These are phyloP conservation scores for Archips crataeganus DNA, from an alignment of 2,888 invertebrate genomes.

Conservation along the genomic window DNA sequence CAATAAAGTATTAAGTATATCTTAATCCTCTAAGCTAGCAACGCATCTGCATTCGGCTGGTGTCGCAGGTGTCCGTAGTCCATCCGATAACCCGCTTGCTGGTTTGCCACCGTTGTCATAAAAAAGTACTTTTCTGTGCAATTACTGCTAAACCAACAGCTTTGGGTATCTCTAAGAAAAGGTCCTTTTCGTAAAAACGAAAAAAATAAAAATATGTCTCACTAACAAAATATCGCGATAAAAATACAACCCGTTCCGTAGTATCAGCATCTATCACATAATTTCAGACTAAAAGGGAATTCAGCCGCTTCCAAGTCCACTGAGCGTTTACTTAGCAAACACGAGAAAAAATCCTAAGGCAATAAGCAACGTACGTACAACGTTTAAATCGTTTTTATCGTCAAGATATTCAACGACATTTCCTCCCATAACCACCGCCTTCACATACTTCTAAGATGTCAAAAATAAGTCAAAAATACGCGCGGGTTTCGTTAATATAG, in stretches of 20 bases:
- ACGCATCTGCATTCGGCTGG: no score
- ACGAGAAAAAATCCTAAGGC: not conserved
- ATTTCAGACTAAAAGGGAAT: slow-evolving; percentile 17
- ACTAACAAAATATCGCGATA: slow-evolving; percentile 19
- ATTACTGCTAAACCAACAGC: not conserved
- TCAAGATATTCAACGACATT: slow-evolving; percentile 22
- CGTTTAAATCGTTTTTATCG: slow-evolving; percentile 7
- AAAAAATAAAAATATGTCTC: slow-evolving; percentile 27
- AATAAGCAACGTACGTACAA: slow-evolving; percentile 17
- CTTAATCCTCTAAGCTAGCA: no score
- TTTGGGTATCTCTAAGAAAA: not conserved
- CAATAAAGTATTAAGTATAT: no score
- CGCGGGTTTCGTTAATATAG: slow-evolving; percentile 2
- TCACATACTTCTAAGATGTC: slow-evolving; percentile 17
- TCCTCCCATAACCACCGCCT: slow-evolving; percentile 29
- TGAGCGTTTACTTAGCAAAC: slow-evolving; percentile 1
- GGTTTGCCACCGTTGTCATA: no score
- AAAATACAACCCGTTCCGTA: slow-evolving; percentile 29
- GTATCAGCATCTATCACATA: slow-evolving; percentile 18
- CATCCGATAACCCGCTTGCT: no score
- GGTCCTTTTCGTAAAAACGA: not conserved
- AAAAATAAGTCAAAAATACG: slow-evolving; percentile 6
- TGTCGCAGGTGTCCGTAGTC: no score
- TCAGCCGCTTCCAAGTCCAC: slow-evolving; percentile 23
- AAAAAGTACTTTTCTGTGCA: not conserved